Conservation (phyloP, 2,888 invertebrate genomes). For the Stenotaenia linearis region DNA sequence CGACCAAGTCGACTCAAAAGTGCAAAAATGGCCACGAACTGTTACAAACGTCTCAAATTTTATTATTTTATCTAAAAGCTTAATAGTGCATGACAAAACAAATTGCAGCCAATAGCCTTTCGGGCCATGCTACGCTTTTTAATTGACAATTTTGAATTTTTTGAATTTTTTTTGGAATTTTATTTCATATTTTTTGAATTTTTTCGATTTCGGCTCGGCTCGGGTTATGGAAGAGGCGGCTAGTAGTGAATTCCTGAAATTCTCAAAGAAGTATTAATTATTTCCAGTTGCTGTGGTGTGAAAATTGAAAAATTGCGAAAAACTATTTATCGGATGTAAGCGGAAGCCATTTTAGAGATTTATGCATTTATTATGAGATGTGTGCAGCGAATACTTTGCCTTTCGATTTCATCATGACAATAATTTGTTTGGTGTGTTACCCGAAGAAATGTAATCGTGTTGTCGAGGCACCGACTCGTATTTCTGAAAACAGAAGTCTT, state of each 20-base stretch:
- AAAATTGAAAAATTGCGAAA: background rate
- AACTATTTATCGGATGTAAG: background rate
- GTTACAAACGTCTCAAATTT: background rate
- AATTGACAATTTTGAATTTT: background rate
- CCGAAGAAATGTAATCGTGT: background rate
- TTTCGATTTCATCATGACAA: background rate
- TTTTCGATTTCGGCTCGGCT: background rate
- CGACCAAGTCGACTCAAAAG: background rate
- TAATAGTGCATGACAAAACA: background rate
- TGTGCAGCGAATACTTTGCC: background rate
- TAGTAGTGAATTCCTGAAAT: background rate
- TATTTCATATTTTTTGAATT: background rate
- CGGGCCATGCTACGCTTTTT: background rate
- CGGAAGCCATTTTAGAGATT: background rate
- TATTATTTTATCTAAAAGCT: background rate
- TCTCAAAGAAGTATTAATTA: background rate
- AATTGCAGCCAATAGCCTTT: background rate
- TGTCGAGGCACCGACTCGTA: background rate
- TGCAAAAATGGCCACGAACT: background rate
- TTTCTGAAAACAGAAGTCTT: conserved; percentile 3
- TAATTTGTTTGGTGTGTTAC: background rate
- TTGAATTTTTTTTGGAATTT: background rate
- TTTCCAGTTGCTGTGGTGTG: background rate
- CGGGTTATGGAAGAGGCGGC: background rate
- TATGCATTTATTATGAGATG: background rate